Evolutionary conservation across 2,888 invertebrate species (phyloP), one percentile per base, ranked within the genome.

Genomic region (Pilophorus perplexus): DNA sequence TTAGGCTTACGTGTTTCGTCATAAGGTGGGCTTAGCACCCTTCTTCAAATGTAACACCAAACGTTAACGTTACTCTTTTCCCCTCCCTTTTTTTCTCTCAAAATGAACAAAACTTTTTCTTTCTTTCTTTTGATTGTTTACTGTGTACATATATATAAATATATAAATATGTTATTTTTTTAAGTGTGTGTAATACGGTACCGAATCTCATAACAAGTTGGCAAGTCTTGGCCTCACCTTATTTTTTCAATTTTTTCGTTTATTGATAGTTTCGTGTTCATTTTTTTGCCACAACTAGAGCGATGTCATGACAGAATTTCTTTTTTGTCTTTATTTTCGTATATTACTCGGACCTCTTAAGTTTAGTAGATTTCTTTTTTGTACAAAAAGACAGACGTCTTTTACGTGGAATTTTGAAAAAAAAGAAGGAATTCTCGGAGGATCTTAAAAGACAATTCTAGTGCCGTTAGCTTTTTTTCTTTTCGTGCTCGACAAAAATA

Each of bases 141-240:
- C 28, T 46, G 62, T 62, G 62, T 62, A 62, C n/a, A 62, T 62
- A 62, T 46, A 62, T 62, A 62, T 46, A 62, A 38, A 62, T 62
- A 62, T 62, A 62, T 62, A 62, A 62, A 62, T 62, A 46, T 62
- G 46, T 62, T 62, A 62, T 62, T 62, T 62, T 62, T 62, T 62
- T 62, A 62, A 62, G 62, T 62, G 62, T 62, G 48, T 62, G 62
- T 62, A 46, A 46, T 46, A 62, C 22, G 55, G 28, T 46, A 62
- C 62, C 62, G 62, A 62, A 62, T 62, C 62, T 62, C 62, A 62
- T 62, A 33, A 62, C 46, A 27, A 28, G 44, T 44, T 27, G 48
- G 48, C 48, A 46, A 62, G 62, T 62, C 46, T 46, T 44, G 22
- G 48, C 46, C 62, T 62, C 46, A 46, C 62, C 37, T 33, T 42